These are phyloP conservation scores for Hiodon tergisus DNA, from an alignment of 2,113 vertebrate genomes.

Conservation along the genomic window DNA sequence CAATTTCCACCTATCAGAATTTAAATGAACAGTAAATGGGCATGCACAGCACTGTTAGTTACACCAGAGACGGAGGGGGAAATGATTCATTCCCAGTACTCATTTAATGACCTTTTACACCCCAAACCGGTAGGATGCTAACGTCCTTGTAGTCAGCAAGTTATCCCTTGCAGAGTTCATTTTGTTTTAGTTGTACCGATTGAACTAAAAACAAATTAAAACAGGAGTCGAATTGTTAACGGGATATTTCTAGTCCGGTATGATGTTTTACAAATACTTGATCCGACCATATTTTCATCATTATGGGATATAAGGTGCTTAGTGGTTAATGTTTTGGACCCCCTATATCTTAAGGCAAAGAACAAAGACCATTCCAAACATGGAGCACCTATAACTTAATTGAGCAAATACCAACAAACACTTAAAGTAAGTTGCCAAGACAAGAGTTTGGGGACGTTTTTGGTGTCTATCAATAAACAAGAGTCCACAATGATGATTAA, in stretches of 20 bases:
- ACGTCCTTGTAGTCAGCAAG: neutral
- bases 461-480: neutral
- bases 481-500: neutral
- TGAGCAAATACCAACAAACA: too few species aligned
- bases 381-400: too few species aligned
- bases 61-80: slow-evolving; percentile 3
- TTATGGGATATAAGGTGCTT: too few species aligned
- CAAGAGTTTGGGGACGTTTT: neutral
- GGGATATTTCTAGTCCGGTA: too few species aligned
- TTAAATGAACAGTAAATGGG: slow-evolving; percentile 23
- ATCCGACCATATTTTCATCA: too few species aligned
- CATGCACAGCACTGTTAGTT: slow-evolving; percentile 18
- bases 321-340: too few species aligned
- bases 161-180: neutral
- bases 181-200: neutral
- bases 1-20: slow-evolving; percentile 25
- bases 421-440: neutral
- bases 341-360: too few species aligned
- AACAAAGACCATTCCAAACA: too few species aligned
- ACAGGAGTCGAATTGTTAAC: neutral
- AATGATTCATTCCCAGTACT: neutral
- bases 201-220: neutral
- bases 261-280: too few species aligned
- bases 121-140: neutral
- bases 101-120: slow-evolving; percentile 9